Evolutionary conservation across 2,797 vertebrate genomes (phyloP).

Genomic region (Amniataba percoides): DNA sequence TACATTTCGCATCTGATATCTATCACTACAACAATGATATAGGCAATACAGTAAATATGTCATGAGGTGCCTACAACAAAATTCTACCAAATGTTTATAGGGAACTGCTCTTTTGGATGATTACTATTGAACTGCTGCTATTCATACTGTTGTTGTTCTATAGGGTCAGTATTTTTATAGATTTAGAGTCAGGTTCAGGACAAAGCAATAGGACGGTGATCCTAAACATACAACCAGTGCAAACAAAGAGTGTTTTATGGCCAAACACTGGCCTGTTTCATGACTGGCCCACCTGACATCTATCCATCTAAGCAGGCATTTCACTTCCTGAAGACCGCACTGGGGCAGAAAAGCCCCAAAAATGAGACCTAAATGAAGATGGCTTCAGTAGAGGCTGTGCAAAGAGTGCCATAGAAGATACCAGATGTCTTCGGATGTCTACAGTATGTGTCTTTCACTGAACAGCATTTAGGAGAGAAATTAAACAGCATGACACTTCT

Average conservation of each 20-base stretch:
- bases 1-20: not conserved
- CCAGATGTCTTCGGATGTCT: not conserved
- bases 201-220: not conserved
- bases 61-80: not conserved
- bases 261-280: not conserved
- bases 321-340: not conserved
- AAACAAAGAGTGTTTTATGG: constrained; percentile 15
- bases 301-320: constrained; percentile 12
- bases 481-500: constrained; percentile 9
- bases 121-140: not conserved
- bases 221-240: not conserved
- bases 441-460: not conserved
- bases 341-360: not conserved
- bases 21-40: not conserved
- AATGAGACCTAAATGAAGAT: not conserved
- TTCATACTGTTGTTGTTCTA: not conserved
- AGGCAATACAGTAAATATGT: not conserved
- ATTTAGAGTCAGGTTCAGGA: not conserved
- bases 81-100: not conserved
- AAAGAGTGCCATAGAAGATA: not conserved
- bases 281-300: constrained; percentile 14
- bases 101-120: not conserved
- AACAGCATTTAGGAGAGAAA: constrained; percentile 8
- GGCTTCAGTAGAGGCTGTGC: not conserved
- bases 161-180: not conserved